phyloP scores from a whole-genome alignment of 2,888 invertebrate genomes.

The Thymelicus sylvestris region DNA sequence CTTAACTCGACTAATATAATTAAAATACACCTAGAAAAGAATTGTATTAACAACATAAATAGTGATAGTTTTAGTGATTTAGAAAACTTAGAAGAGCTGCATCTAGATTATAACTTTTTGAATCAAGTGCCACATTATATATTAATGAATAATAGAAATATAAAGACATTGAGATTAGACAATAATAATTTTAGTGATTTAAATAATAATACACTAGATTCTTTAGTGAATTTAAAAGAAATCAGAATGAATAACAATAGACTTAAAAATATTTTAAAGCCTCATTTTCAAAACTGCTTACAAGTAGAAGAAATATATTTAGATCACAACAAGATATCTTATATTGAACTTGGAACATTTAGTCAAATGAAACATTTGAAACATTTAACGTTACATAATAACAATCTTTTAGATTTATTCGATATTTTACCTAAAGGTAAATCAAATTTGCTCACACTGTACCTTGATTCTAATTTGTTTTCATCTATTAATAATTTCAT shows the following conservation, averaged over 20 bases:
- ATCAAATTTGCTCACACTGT: slow-evolving; percentile 89
- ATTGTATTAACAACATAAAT: slow-evolving; percentile 93
- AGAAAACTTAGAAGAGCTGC: slow-evolving; percentile 90
- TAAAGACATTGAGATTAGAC: slow-evolving; percentile 93
- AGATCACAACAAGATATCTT: slow-evolving; percentile 93
- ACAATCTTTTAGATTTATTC: slow-evolving; percentile 89
- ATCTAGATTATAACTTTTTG: slow-evolving; percentile 94
- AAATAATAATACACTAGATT: slow-evolving; percentile 91
- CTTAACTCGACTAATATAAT: slow-evolving; percentile 91
- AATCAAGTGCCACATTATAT: slow-evolving; percentile 91
- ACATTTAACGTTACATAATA: slow-evolving; percentile 93
- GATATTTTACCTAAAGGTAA: slow-evolving; percentile 90
- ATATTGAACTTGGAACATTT: slow-evolving; percentile 92
- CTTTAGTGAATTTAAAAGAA: slow-evolving; percentile 89
- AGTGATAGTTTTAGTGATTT: slow-evolving; percentile 91
- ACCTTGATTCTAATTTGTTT: slow-evolving; percentile 91
- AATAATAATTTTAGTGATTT: slow-evolving; percentile 92
- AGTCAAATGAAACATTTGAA: slow-evolving; percentile 89
- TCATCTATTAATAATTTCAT: slow-evolving; percentile 90
- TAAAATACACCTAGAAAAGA: slow-evolving; percentile 93
- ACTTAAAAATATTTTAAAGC: slow-evolving; percentile 88
- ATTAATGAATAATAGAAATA: slow-evolving; percentile 89
- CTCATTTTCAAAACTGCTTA: slow-evolving; percentile 91
- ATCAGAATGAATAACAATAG: slow-evolving; percentile 93
- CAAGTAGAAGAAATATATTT: slow-evolving; percentile 92